phyloP scores from a whole-genome alignment of 2,797 vertebrate genomes.

The Carduelis carduelis region DNA sequence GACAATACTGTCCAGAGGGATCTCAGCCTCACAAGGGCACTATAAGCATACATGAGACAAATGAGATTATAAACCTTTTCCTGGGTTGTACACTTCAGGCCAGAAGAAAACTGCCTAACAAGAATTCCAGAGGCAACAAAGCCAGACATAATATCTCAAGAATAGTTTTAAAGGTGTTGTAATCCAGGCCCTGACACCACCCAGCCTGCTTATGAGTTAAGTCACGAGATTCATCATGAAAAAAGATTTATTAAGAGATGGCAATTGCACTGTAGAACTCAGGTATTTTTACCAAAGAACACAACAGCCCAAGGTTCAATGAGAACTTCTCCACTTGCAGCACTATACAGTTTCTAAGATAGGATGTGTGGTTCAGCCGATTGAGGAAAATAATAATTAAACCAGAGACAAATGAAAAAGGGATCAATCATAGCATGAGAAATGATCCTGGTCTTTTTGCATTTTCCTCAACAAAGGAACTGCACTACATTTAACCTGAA shows the following conservation, averaged over 20 bases:
- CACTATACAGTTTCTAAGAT: background rate
- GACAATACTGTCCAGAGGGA: background rate
- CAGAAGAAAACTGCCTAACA: conserved; percentile 18
- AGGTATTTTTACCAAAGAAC: background rate
- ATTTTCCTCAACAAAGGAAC: background rate
- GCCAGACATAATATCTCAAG: background rate
- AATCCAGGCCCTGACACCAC: background rate
- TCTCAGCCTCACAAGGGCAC: background rate
- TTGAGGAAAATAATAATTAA: background rate
- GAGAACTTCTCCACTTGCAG: background rate
- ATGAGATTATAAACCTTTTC: background rate
- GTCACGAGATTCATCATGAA: conserved; percentile 12
- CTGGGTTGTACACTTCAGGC: conserved; percentile 11
- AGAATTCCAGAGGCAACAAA: conserved; percentile 15
- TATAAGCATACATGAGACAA: background rate
- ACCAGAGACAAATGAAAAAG: background rate
- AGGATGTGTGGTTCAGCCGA: background rate
- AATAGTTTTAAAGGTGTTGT: background rate
- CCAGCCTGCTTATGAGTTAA: background rate
- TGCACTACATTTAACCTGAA: background rate
- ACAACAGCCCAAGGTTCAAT: background rate
- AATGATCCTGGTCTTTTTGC: background rate
- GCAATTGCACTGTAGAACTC: background rate
- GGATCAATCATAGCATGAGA: background rate
- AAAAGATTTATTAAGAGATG: background rate